These are phyloP conservation scores for Etheostoma cragini DNA, from an alignment of 2,113 vertebrate species.

Conservation along the genomic window DNA sequence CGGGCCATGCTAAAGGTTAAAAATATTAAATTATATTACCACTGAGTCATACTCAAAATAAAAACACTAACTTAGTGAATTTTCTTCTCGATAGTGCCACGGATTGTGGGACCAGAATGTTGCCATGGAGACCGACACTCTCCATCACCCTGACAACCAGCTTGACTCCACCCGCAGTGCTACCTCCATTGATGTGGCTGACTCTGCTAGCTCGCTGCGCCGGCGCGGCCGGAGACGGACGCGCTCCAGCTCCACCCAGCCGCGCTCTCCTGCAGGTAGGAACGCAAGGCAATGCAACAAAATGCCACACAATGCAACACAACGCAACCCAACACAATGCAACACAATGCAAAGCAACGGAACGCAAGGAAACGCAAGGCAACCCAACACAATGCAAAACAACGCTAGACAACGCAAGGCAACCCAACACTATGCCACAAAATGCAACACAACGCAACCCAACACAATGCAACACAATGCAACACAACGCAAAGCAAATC, in stretches of 20 bases:
- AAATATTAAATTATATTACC: background rate
- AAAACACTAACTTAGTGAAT: background rate
- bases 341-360: no score
- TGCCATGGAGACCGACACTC: constrained; percentile 57
- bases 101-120: constrained; percentile 94
- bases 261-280: constrained; percentile 87
- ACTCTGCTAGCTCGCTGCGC: background rate
- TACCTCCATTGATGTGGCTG: constrained; percentile 74
- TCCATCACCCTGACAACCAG: constrained; percentile 42
- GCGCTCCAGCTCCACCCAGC: constrained; percentile 39
- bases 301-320: no score
- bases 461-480: no score
- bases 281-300: no score
- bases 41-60: background rate
- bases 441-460: no score
- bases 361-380: no score
- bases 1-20: no score
- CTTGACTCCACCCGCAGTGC: constrained; percentile 6
- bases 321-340: no score
- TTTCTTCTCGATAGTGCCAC: constrained; percentile 85
- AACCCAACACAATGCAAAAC: no score
- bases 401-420: no score
- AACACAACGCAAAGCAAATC: no score
- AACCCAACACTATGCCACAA: no score
- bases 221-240: constrained; percentile 10